Conservation (phyloP, 2,113 vertebrate species). For the Podarcis muralis region DNA sequence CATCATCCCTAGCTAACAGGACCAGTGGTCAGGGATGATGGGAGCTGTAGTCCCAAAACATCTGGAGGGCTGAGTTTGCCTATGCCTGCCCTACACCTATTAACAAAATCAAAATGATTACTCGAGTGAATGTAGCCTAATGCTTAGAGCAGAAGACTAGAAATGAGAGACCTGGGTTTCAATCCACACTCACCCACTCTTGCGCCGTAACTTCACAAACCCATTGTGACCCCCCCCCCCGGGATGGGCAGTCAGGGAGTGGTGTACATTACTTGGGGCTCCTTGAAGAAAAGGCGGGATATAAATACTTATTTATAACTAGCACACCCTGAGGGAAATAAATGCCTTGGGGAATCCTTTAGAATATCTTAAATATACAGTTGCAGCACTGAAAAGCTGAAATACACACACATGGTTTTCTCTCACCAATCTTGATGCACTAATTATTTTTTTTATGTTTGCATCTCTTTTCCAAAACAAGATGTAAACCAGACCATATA, state of each 20-base stretch:
- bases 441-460: constrained; percentile 10
- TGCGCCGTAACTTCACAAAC: neutral
- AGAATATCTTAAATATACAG: neutral
- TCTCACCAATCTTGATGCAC: neutral
- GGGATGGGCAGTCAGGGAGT: neutral
- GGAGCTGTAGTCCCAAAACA: too few relatives aligned
- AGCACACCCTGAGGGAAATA: too few relatives aligned
- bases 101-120: neutral
- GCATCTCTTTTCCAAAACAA: neutral
- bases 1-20: too few relatives aligned
- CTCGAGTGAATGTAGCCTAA: neutral
- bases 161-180: neutral
- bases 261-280: neutral
- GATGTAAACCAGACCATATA: neutral
- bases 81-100: neutral
- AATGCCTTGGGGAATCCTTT: too few relatives aligned
- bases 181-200: neutral
- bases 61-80: too few relatives aligned
- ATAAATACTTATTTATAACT: neutral
- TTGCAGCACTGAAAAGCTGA: neutral
- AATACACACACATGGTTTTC: neutral
- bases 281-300: neutral
- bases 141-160: neutral
- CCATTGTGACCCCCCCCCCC: neutral
- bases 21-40: too few relatives aligned